Percentiles rank a stretch among this genome's conserved stretches.
phyloP scores from a whole-genome alignment of 2,888 invertebrate species.

The Epistrophe grossulariae region DNA sequence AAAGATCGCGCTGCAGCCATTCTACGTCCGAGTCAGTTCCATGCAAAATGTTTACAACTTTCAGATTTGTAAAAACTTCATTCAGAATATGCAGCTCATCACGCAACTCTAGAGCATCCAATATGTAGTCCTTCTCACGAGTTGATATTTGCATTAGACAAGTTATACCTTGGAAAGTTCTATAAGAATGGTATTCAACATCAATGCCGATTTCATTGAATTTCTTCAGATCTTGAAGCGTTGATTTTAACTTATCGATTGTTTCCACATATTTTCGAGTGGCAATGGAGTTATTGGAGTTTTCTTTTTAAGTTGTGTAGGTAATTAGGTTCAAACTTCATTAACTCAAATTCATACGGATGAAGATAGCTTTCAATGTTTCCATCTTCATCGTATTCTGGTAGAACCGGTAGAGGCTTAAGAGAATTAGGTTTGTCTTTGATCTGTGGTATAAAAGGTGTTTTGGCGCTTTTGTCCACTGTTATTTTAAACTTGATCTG shows the following conservation, averaged over 20 bases:
- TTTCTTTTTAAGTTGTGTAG: conserved; percentile 84
- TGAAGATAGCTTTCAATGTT: conserved; percentile 89
- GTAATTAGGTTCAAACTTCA: conserved; percentile 88
- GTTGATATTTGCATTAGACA: conserved; percentile 98
- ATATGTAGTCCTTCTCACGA: conserved; percentile 90
- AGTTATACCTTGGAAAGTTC: conserved; percentile 96
- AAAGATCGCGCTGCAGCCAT: conserved; percentile 98
- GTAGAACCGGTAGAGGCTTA: conserved; percentile 90
- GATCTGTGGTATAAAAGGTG: conserved; percentile 93
- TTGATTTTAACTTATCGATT: conserved; percentile 86
- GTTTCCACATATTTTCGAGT: conserved; percentile 88
- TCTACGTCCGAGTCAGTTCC: conserved; percentile 94
- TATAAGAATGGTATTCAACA: conserved; percentile 96
- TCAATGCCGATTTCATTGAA: conserved; percentile 94
- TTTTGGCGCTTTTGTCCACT: conserved; percentile 90
- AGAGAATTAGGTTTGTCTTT: conserved; percentile 94
- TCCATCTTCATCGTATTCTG: conserved; percentile 88
- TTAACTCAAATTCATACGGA: conserved; percentile 94
- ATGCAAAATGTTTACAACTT: conserved; percentile 96
- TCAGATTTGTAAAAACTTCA: conserved; percentile 94
- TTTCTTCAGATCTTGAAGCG: conserved; percentile 88
- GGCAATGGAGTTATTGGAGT: conserved; percentile 83
- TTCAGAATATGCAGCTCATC: conserved; percentile 93
- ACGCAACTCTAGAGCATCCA: conserved; percentile 94
- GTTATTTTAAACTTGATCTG: conserved; percentile 93